phyloP scores from a whole-genome alignment of 1,140 invertebrate species.

The Sycobia sp. region DNA sequence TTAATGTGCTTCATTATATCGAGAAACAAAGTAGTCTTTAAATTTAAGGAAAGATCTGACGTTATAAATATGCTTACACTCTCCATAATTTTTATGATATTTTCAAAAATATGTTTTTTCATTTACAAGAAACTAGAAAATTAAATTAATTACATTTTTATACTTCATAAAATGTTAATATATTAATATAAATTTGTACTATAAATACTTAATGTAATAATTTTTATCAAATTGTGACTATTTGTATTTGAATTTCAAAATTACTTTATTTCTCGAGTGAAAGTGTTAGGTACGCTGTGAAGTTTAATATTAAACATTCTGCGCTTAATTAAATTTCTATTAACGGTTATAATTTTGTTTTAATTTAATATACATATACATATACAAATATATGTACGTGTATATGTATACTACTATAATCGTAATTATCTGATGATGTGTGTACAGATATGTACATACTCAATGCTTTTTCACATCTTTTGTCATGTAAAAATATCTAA shows the following conservation, averaged over 20 bases:
- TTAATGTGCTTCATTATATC: neutral
- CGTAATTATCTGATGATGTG: neutral
- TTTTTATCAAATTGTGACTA: slow-evolving; percentile 2
- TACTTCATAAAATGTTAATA: neutral
- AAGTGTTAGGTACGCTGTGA: slow-evolving; percentile 21
- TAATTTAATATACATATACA: neutral
- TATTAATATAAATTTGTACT: slow-evolving; percentile 18
- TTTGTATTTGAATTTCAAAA: neutral
- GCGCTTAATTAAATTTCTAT: slow-evolving; percentile 6
- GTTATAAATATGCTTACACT: neutral
- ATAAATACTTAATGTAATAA: slow-evolving; percentile 1
- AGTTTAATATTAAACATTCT: slow-evolving; percentile 25
- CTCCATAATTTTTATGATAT: neutral
- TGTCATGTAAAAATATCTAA: slow-evolving; percentile 16
- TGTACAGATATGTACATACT: slow-evolving; percentile 9
- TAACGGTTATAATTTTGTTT: neutral
- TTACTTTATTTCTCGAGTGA: slow-evolving; percentile 12
- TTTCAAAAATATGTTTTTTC: slow-evolving; percentile 8
- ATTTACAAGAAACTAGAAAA: slow-evolving; percentile 2
- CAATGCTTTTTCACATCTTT: slow-evolving; percentile 7
- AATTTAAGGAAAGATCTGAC: neutral
- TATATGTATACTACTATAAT: neutral
- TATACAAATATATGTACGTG: neutral
- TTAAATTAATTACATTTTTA: neutral
- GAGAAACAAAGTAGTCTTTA: slow-evolving; percentile 17